These are phyloP conservation scores for Wiebesia pumilae DNA, from an alignment of 1,140 invertebrate species.

Conservation along the genomic window DNA sequence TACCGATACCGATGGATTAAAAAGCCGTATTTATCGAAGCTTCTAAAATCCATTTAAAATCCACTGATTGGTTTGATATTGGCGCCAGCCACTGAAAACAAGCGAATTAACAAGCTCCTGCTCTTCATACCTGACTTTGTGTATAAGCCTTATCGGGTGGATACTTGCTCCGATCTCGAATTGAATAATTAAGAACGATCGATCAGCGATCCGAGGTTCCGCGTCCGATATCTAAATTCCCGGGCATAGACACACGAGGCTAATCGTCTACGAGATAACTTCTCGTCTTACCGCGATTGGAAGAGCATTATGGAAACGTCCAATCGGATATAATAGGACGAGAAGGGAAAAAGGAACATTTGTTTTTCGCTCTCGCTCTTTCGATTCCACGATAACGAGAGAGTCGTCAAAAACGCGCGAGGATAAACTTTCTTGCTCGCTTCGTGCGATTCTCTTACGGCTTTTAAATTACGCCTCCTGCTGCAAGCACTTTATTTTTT, in stretches of 20 bases:
- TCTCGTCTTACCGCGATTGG: background rate
- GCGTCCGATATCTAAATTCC: background rate
- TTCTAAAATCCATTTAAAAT: too few species aligned
- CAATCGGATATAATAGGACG: background rate
- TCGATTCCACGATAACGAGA: conserved; percentile 3
- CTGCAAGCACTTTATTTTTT: background rate
- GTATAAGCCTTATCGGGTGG: background rate
- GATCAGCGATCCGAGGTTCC: background rate
- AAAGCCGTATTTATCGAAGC: too few species aligned
- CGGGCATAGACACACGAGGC: background rate
- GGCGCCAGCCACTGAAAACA: too few species aligned
- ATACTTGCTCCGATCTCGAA: background rate
- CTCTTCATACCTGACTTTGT: background rate
- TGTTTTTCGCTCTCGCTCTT: background rate
- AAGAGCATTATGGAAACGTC: background rate
- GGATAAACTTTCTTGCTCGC: conserved; percentile 13
- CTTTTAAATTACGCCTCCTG: conserved; percentile 30
- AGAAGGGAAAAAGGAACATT: background rate
- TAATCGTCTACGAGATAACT: background rate
- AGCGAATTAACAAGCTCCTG: too few species aligned
- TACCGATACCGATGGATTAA: too few species aligned
- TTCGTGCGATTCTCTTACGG: conserved; percentile 14
- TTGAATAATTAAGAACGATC: background rate
- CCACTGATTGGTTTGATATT: too few species aligned
- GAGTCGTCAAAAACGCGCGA: conserved; percentile 2